Percentiles rank a stretch among this genome's conserved stretches.
These are phyloP conservation scores for Drosophila navojoa DNA, from an alignment of 1,140 invertebrate species.

Conservation along the genomic window DNA sequence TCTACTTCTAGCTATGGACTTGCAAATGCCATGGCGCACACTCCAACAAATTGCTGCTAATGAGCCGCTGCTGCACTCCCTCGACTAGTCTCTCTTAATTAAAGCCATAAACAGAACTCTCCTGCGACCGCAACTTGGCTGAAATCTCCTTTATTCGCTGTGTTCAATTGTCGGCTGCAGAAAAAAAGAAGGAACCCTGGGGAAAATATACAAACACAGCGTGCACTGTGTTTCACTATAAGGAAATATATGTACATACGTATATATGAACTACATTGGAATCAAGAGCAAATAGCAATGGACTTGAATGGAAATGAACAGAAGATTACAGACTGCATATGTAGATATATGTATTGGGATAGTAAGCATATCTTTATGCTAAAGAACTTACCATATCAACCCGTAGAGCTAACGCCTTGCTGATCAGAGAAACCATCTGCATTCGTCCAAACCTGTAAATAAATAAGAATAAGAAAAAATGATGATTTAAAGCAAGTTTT, in stretches of 20 bases:
- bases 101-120: slow-evolving; percentile 68
- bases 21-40: slow-evolving; percentile 66
- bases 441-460: no score
- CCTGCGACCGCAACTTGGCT: slow-evolving; percentile 49
- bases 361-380: no score
- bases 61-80: slow-evolving; percentile 51
- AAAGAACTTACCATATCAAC: no score
- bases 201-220: slow-evolving; percentile 43
- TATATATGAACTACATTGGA: no score
- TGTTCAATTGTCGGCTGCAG: not conserved
- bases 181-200: slow-evolving; percentile 72
- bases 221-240: slow-evolving; percentile 30
- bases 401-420: no score
- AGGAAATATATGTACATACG: slow-evolving; percentile 9
- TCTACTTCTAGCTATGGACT: slow-evolving; percentile 31
- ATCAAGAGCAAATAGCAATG: no score
- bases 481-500: slow-evolving; percentile 81
- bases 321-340: no score
- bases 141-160: not conserved
- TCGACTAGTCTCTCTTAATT: slow-evolving; percentile 52
- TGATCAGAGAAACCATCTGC: no score
- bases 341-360: no score
- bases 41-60: slow-evolving; percentile 76
- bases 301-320: no score
- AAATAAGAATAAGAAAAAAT: slow-evolving; percentile 19